Conservation (phyloP, 2,797 vertebrate species). For the Urosaurus nigricauda region DNA sequence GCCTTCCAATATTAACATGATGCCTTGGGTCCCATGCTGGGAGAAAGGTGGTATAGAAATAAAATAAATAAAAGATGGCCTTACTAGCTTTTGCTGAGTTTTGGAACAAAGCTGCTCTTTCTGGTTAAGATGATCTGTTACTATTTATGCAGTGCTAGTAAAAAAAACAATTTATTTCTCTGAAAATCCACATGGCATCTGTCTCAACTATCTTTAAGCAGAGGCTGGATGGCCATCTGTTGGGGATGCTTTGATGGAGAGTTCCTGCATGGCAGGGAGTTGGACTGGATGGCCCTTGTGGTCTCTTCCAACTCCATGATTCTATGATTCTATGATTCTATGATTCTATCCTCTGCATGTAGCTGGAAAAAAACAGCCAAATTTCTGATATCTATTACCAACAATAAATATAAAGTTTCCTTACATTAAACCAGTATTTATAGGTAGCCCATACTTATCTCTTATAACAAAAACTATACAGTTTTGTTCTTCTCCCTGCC, state of each 20-base stretch:
- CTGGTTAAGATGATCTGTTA: background rate
- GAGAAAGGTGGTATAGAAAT: no score
- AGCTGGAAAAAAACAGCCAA: background rate
- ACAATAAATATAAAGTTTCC: background rate
- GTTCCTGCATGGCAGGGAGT: no score
- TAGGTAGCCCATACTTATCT: background rate
- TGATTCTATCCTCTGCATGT: no score
- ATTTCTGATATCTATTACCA: background rate
- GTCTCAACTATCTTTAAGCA: background rate
- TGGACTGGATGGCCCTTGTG: no score
- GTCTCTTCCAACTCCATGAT: no score
- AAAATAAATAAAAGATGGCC: no score
- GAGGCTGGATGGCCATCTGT: no score
- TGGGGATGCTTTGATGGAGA: no score
- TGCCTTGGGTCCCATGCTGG: background rate
- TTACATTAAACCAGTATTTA: background rate
- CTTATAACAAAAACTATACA: background rate
- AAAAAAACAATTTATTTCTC: background rate
- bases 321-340: no score
- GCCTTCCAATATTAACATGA: background rate
- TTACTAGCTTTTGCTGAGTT: background rate
- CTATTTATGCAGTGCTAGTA: background rate
- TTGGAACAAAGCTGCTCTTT: background rate
- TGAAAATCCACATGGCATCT: background rate
- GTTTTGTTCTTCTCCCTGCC: background rate